phyloP scores from a whole-genome alignment of 2,113 vertebrate genomes.

The Noctilio leporinus region DNA sequence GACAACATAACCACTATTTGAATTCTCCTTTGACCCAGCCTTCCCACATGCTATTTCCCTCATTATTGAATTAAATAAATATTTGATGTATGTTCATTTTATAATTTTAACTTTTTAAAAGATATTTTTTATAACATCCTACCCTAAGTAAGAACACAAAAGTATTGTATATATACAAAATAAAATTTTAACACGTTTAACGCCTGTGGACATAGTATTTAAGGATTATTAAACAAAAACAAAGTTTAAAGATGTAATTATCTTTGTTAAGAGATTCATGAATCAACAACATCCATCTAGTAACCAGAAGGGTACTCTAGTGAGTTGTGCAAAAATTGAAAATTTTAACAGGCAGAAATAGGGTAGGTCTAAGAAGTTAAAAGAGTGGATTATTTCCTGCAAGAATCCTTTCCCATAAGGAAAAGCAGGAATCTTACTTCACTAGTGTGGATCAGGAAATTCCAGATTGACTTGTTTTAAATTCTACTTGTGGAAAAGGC shows the following conservation, averaged over 20 bases:
- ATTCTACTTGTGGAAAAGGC: background rate
- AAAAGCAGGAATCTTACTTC: background rate
- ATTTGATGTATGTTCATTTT: background rate
- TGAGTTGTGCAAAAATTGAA: background rate
- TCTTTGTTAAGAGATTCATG: background rate
- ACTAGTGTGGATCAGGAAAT: background rate
- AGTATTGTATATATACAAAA: background rate
- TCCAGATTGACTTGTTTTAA: background rate
- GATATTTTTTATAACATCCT: background rate
- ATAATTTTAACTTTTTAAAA: slow-evolving; percentile 41
- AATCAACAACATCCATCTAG: background rate
- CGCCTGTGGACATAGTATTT: background rate
- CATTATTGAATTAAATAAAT: slow-evolving; percentile 25
- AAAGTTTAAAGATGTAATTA: background rate
- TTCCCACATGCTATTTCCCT: background rate
- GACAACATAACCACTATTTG: background rate
- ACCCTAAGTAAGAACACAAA: background rate
- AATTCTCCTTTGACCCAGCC: background rate
- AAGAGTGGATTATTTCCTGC: background rate
- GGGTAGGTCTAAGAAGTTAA: background rate
- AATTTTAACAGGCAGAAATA: background rate
- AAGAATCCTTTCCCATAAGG: background rate
- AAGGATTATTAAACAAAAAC: background rate
- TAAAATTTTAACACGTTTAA: background rate
- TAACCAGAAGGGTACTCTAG: background rate